Conservation (phyloP, 2,888 invertebrate genomes). For the Hesperia comma region DNA sequence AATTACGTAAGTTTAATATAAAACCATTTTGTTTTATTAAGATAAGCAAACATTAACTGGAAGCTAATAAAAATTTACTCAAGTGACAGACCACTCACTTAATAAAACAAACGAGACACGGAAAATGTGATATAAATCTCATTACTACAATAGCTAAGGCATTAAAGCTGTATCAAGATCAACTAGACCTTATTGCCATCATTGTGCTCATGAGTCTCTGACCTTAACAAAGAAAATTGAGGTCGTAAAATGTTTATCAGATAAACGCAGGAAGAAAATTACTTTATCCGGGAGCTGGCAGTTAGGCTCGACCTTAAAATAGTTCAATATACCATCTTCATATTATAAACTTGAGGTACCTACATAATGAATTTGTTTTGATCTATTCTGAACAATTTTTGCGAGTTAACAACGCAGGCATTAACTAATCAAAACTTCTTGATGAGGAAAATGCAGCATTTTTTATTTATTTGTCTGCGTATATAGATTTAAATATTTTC, state of each 20-base stretch:
- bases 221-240: constrained; percentile 44
- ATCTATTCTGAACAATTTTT: too few species aligned
- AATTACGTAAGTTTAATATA: too few species aligned
- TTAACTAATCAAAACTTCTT: too few species aligned
- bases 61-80: too few species aligned
- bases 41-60: too few species aligned
- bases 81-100: background rate
- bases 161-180: constrained; percentile 23
- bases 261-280: constrained; percentile 60
- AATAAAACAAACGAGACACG: constrained; percentile 13
- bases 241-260: constrained; percentile 51
- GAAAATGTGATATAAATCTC: constrained; percentile 21
- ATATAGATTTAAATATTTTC: too few species aligned
- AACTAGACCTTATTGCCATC: constrained; percentile 26
- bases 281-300: constrained; percentile 1
- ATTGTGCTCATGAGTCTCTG: constrained; percentile 34
- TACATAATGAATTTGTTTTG: too few species aligned
- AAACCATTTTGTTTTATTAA: too few species aligned
- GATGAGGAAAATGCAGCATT: too few species aligned
- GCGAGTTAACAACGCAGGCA: too few species aligned
- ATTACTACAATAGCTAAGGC: constrained; percentile 23
- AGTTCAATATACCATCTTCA: background rate
- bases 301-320: constrained; percentile 43
- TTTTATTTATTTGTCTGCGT: too few species aligned
- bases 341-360: too few species aligned